These are phyloP conservation scores for Chrysolina oricalcia DNA, from an alignment of 2,888 invertebrate species.

Conservation along the genomic window DNA sequence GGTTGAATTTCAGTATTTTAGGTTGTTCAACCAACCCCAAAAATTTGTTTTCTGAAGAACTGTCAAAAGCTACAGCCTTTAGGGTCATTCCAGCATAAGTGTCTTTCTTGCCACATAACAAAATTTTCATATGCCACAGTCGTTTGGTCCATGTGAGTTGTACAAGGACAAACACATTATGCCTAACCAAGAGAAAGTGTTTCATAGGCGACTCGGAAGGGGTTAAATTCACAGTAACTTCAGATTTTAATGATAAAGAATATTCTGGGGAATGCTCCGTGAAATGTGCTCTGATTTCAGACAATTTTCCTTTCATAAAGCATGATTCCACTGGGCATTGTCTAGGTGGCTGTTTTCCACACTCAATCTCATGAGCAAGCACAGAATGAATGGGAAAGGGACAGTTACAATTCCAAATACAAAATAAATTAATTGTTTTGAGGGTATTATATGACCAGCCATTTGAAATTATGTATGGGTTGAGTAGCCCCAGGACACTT, in stretches of 20 bases:
- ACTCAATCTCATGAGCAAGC: not conserved
- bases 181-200: not conserved
- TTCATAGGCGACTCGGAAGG: not conserved
- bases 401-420: not conserved
- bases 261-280: slow-evolving; percentile 4
- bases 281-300: slow-evolving; percentile 1
- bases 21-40: not conserved
- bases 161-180: slow-evolving; percentile 2
- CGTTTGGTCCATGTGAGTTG: not conserved
- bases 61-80: not conserved
- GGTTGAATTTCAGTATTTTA: not conserved
- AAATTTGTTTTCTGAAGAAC: not conserved
- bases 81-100: slow-evolving; percentile 1
- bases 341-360: not conserved
- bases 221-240: not conserved
- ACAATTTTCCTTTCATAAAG: not conserved
- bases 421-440: not conserved
- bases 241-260: not conserved
- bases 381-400: not conserved
- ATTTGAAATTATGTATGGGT: no score
- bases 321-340: not conserved
- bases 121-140: not conserved
- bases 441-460: no score
- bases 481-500: not conserved
- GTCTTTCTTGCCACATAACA: not conserved